Base-by-base conservation (phyloP, 2,888 invertebrate genomes). In the Mythimna loreyi region DNA sequence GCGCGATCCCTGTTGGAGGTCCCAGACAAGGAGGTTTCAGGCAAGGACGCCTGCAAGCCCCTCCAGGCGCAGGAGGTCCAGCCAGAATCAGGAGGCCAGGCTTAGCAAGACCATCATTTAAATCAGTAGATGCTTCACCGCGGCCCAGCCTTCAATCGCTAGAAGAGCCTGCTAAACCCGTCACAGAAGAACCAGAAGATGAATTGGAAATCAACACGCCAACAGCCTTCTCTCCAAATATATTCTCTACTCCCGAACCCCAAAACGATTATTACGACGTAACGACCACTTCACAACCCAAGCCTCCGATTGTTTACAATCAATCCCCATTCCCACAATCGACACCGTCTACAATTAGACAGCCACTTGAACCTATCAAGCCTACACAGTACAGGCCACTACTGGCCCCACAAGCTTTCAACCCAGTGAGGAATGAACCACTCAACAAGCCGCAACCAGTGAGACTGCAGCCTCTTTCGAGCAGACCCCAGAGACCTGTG, bases 151-250 rank as follows among this genome's bases (percentile, higher is more conserved):
- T 94, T 23, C 96, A 96, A 85, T 95, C 94, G 8, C 89, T 96
- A 21, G 94, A 97, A 6, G 96, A 96, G 75, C 93, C 91, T 59
- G 92, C 97, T 19, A 97, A 97, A 81, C 97, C 97, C 1, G 97
- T 97, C 9, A 97, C 97, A 1, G 97, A 97, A 90, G 96, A 97
- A 81, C 96, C 96, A 25, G 97, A 97, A 91, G 97, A 97, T 72
- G 97, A 96, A 61, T 88, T 92, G 53, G 96, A 96, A 60, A 96
- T 96, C 72, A 95, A 95, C 72, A 96, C 96, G 55, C 94, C 97
- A 36, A 96, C 96, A 11, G 92, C 95, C 3, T 96, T 92, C 84
- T 91, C 92, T 4, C 92, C 94, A 4, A 94, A 92, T 78, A 81
- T 89, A 65, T 93, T 91, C 80, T 93, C 95, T 4, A 96, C 96